Evolutionary conservation across 2,113 vertebrate genomes (phyloP).

Genomic region (Xyliphius kryptos): DNA sequence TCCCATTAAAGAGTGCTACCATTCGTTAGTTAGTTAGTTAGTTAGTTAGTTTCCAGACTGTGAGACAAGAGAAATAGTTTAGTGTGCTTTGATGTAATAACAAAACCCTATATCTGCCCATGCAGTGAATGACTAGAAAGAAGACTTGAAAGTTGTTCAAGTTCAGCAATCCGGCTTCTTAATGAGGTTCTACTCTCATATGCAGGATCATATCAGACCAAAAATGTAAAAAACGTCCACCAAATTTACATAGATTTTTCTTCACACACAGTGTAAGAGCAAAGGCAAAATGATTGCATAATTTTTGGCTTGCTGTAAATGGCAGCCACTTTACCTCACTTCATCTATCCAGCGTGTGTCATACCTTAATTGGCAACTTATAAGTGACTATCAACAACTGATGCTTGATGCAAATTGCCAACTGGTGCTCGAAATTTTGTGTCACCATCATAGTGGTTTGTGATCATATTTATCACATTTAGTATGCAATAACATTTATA

Average conservation of each 20-base stretch:
- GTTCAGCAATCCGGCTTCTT: too few relatives aligned
- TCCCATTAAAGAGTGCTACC: too few relatives aligned
- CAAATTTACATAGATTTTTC: conserved; percentile 1
- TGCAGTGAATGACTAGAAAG: too few relatives aligned
- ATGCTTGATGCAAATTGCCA: not conserved
- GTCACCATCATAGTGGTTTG: not conserved
- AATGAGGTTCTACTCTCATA: too few relatives aligned
- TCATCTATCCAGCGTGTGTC: not conserved
- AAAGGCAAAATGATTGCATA: not conserved
- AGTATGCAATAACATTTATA: conserved; percentile 17
- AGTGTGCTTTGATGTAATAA: too few relatives aligned
- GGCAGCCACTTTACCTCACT: not conserved
- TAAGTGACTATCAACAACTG: conserved; percentile 1
- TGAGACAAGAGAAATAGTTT: too few relatives aligned
- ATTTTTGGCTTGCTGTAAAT: not conserved
- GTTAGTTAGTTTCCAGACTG: too few relatives aligned
- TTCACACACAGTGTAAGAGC: not conserved
- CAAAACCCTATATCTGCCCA: too few relatives aligned
- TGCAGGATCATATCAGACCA: too few relatives aligned
- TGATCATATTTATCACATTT: conserved; percentile 15
- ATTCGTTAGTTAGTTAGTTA: too few relatives aligned
- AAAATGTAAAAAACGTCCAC: too few relatives aligned
- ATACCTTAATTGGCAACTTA: not conserved
- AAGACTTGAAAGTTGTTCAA: too few relatives aligned
- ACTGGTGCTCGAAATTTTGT: not conserved